Base-by-base conservation (phyloP, 1,140 invertebrate species). In the Littorina saxatilis region DNA sequence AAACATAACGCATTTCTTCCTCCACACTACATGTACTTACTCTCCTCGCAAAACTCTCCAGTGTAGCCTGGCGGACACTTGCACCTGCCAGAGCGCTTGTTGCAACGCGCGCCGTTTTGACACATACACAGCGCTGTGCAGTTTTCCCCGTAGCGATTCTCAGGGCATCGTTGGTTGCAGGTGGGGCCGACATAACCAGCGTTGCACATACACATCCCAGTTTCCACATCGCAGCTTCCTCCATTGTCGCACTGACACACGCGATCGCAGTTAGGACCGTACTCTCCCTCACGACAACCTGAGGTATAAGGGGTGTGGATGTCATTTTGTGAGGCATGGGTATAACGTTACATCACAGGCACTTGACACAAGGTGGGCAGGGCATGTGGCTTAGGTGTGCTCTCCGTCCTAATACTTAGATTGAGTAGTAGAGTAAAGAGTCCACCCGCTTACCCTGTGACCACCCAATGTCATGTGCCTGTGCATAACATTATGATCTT, bases 31-130 rank as follows among this genome's bases (percentile, higher is more conserved):
- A n/a, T n/a, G n/a, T n/a, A 79, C 93, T 82, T 80, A 91, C 90
- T 84, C 82, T 96, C 94, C 84, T 95, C 94, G 92, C 97, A 99
- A 37, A 86, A 79, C 9, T 87, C 83, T 23, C 93, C 96, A 77
- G 93, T 96, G 95, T 96, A 98, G 75, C 97, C 97, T 58, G 95
- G 87, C n/a, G 94, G 94, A 90, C 97, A 98, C 81, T 94, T 94
- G 90, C 97, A 98, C 82, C 94, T 92, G 1, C 97, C 97, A 39
- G 93, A 95, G 43, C 94, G 93, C n/a, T 95, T 95, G 91, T 92
- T 91, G 86, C 93, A 94, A 40, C 79, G 88, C 7, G 86, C 90
- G 3, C 89, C 63, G 84, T 90, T 86, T 89, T 91, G 76, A 81
- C 91, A 92, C 13, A 83, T 61, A 83, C 91, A 92, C 1, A 83